Evolutionary conservation across 1,140 invertebrate species (phyloP).

Genomic region (Paralvinella palmiformis): DNA sequence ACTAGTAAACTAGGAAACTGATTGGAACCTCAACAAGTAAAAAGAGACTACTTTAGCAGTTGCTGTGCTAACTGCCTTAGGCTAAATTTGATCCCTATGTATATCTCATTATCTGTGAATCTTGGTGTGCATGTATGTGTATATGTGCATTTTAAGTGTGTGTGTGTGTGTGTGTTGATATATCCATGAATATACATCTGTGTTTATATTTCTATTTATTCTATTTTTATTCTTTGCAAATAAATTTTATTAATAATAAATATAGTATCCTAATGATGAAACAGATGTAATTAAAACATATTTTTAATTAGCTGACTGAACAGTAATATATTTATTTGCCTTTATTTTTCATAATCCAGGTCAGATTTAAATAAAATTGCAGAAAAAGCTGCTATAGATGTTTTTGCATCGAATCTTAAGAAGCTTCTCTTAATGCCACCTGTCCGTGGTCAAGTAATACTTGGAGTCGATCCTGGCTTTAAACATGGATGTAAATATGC

Average conservation of each 20-base stretch:
- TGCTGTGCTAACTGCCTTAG: too few species aligned
- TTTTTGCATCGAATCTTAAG: conserved; percentile 78
- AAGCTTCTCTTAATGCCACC: conserved; percentile 72
- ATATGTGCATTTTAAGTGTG: neutral
- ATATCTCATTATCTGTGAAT: too few species aligned
- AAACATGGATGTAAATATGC: conserved; percentile 78
- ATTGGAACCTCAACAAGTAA: too few species aligned
- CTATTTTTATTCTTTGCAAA: neutral
- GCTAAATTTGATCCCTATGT: too few species aligned
- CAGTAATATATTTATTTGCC: neutral
- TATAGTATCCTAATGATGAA: too few species aligned
- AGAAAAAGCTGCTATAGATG: conserved; percentile 71
- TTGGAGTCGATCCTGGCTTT: conserved; percentile 83
- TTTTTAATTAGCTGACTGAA: too few species aligned
- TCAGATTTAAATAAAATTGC: conserved; percentile 68
- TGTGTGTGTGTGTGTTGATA: neutral
- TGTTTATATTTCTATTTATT: neutral
- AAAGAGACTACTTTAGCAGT: too few species aligned
- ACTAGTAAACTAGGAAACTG: too few species aligned
- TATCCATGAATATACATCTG: neutral
- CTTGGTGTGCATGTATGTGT: neutral
- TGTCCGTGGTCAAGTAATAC: conserved; percentile 68
- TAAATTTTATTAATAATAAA: neutral
- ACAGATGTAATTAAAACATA: too few species aligned
- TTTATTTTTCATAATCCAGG: conserved; percentile 45